Evolutionary conservation across 2,797 vertebrate genomes (phyloP).

Genomic region (Eospalax fontanierii): DNA sequence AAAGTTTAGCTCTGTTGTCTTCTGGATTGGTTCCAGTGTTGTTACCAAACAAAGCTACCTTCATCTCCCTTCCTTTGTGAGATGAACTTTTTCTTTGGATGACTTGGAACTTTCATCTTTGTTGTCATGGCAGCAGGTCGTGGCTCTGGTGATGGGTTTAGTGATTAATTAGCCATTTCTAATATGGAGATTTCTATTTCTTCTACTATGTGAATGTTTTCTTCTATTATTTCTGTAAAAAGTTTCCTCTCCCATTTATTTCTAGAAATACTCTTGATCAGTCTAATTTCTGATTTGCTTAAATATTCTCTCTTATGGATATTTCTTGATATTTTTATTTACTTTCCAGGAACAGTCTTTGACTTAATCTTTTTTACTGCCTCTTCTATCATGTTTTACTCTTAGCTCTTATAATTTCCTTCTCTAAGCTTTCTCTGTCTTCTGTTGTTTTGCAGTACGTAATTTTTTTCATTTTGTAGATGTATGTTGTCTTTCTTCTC

Average conservation of each 20-base stretch:
- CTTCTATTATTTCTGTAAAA: background rate
- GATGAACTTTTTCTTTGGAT: background rate
- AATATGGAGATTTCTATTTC: background rate
- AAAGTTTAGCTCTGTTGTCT: background rate
- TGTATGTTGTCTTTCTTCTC: background rate
- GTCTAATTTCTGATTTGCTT: no score
- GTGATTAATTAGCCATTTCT: background rate
- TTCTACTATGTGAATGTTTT: background rate
- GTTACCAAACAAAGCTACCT: no score
- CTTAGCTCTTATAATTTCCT: no score
- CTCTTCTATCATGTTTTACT: no score
- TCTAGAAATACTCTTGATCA: no score
- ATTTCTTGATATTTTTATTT: no score
- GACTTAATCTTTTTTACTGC: no score
- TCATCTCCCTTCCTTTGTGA: background rate
- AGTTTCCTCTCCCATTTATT: background rate
- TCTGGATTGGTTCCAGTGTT: no score
- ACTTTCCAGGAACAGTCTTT: no score
- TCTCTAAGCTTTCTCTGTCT: no score
- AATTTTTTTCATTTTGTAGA: background rate
- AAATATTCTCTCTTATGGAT: no score
- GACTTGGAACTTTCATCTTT: background rate
- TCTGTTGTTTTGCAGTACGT: background rate
- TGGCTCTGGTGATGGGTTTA: background rate
- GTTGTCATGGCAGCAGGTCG: background rate